phyloP scores from a whole-genome alignment of 2,797 vertebrate genomes.

The Aplochiton taeniatus region DNA sequence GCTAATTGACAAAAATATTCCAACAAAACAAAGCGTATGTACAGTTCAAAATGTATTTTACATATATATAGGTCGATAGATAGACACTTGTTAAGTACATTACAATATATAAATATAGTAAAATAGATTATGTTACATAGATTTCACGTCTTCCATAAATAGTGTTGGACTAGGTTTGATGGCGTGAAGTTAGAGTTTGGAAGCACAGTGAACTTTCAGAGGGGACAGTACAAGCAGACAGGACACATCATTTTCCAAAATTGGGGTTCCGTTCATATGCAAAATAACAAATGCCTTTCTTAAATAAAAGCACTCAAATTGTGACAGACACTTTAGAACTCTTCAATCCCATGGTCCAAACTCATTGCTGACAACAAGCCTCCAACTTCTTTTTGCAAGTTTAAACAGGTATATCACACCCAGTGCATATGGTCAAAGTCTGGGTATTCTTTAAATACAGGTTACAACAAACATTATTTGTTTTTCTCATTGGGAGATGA shows the following conservation, averaged over 20 bases:
- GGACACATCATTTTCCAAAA: slow-evolving; percentile 15
- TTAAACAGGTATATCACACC: slow-evolving; percentile 64
- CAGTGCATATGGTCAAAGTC: slow-evolving; percentile 69
- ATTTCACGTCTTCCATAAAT: slow-evolving; percentile 93
- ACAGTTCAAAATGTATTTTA: slow-evolving; percentile 73
- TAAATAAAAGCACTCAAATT: slow-evolving; percentile 44
- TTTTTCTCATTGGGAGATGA: slow-evolving; percentile 1
- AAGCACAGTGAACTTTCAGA: slow-evolving; percentile 77
- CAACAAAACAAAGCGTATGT: slow-evolving; percentile 75
- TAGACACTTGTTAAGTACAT: slow-evolving; percentile 76
- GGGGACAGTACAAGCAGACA: slow-evolving; percentile 25
- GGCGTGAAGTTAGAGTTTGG: slow-evolving; percentile 80
- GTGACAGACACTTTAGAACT: slow-evolving; percentile 28
- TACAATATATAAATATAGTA: slow-evolving; percentile 95
- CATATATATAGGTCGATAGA: slow-evolving; percentile 76
- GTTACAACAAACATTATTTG: slow-evolving; percentile 51
- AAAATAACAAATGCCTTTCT: slow-evolving; percentile 45
- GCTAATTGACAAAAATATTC: slow-evolving; percentile 46
- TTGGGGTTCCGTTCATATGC: not conserved
- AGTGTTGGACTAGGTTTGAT: slow-evolving; percentile 82
- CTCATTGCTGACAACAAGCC: slow-evolving; percentile 22
- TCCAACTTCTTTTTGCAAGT: slow-evolving; percentile 52
- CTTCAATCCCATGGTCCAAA: too few species aligned
- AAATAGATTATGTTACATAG: slow-evolving; percentile 96
- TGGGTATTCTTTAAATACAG: slow-evolving; percentile 64